Conservation (phyloP, 2,113 vertebrate species). For the Coracopsis vasa region DNA sequence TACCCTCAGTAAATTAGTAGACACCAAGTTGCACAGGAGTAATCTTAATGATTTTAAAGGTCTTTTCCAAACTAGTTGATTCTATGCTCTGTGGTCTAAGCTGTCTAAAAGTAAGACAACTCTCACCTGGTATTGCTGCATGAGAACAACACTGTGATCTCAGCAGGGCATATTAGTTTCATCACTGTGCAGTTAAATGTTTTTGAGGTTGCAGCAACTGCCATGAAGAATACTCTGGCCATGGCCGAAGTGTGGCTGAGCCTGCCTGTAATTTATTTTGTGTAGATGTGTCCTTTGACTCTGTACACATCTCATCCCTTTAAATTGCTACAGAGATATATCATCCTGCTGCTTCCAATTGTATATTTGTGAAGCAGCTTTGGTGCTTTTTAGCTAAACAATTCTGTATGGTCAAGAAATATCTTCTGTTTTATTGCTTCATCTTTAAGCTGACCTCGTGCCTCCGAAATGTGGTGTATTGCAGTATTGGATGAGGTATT, state of each 20-base stretch:
- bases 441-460: neutral
- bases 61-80: neutral
- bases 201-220: neutral
- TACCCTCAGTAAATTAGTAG: neutral
- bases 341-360: neutral
- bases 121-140: neutral
- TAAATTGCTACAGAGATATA: neutral
- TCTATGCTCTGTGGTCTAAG: neutral
- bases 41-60: neutral
- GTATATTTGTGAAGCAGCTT: neutral
- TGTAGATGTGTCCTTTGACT: neutral
- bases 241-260: neutral
- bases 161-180: neutral
- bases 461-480: neutral
- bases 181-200: neutral
- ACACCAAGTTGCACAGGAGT: neutral
- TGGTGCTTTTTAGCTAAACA: neutral
- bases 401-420: neutral
- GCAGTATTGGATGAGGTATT: neutral
- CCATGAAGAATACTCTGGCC: neutral
- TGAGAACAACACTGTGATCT: neutral
- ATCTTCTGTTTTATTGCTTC: neutral
- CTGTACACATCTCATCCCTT: neutral
- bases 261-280: neutral
- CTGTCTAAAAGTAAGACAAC: neutral